phyloP scores from a whole-genome alignment of 2,113 vertebrate genomes.

The Poeciliopsis occidentalis region DNA sequence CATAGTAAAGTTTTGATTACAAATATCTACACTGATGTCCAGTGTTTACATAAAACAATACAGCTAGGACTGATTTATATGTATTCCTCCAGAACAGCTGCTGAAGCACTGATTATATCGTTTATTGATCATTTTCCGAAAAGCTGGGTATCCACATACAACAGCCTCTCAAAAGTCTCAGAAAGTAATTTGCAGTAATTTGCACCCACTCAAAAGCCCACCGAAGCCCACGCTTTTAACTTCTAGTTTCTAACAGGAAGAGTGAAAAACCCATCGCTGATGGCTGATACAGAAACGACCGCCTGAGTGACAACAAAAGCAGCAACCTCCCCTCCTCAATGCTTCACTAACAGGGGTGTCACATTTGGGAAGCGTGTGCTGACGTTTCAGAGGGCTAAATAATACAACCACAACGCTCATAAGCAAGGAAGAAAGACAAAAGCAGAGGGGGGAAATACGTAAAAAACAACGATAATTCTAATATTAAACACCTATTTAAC shows the following conservation, averaged over 20 bases:
- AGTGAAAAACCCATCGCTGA: neutral
- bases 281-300: neutral
- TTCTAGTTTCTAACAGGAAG: neutral
- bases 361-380: slow-evolving; percentile 37
- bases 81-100: neutral
- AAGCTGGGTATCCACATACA: neutral
- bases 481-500: slow-evolving; percentile 3
- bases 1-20: neutral
- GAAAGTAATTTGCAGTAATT: neutral
- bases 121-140: neutral
- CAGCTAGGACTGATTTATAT: neutral
- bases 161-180: neutral
- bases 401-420: slow-evolving; percentile 45
- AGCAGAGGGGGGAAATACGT: neutral
- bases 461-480: neutral
- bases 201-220: slow-evolving; percentile 1
- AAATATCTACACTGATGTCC: neutral
- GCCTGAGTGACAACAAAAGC: slow-evolving; percentile 9
- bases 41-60: neutral
- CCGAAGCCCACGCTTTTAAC: neutral
- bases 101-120: neutral
- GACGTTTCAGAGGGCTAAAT: slow-evolving; percentile 4
- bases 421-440: slow-evolving; percentile 30
- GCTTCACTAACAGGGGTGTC: slow-evolving; percentile 3
- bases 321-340: neutral